Conservation (phyloP, 2,888 invertebrate species). For the Mythimna pallens region DNA sequence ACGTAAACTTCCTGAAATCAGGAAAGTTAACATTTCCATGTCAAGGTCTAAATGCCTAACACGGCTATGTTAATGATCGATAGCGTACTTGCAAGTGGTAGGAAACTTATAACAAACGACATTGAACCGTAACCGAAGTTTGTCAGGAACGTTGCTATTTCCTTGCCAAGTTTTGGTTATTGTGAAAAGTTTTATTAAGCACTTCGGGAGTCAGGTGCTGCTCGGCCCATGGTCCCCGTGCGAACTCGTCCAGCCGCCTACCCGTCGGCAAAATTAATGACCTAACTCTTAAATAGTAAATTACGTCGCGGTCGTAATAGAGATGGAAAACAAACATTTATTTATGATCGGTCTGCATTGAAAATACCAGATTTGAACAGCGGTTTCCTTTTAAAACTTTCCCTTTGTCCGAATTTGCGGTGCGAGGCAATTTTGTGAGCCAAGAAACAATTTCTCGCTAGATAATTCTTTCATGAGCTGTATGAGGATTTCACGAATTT, state of each 20-base stretch:
- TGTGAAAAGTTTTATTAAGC: conserved; percentile 54
- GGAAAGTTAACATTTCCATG: conserved; percentile 52
- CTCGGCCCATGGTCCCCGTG: conserved; percentile 32
- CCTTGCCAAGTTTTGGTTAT: conserved; percentile 44
- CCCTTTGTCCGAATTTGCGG: conserved; percentile 68
- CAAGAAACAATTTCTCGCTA: conserved; percentile 56
- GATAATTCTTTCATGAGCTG: conserved; percentile 39
- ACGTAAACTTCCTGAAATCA: conserved; percentile 51
- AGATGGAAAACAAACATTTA: conserved; percentile 60
- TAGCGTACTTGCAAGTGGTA: conserved; percentile 38
- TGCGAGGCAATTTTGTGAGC: conserved; percentile 63
- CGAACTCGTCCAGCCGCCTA: conserved; percentile 13
- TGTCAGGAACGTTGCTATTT: conserved; percentile 23
- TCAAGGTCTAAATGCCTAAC: conserved; percentile 53
- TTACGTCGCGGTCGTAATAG: conserved; percentile 41
- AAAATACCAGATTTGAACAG: conserved; percentile 66
- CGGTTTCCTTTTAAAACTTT: conserved; percentile 76
- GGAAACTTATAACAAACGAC: conserved; percentile 38
- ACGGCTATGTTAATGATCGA: conserved; percentile 50
- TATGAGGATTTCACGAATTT: conserved; percentile 32
- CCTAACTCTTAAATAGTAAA: conserved; percentile 58
- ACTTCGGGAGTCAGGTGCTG: conserved; percentile 4
- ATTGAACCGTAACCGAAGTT: conserved; percentile 23
- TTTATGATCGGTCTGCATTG: conserved; percentile 57
- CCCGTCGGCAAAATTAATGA: conserved; percentile 40